Percentiles rank a stretch among this genome's conserved stretches.
phyloP scores from a whole-genome alignment of 2,113 vertebrate genomes.

The Geococcyx californianus region DNA sequence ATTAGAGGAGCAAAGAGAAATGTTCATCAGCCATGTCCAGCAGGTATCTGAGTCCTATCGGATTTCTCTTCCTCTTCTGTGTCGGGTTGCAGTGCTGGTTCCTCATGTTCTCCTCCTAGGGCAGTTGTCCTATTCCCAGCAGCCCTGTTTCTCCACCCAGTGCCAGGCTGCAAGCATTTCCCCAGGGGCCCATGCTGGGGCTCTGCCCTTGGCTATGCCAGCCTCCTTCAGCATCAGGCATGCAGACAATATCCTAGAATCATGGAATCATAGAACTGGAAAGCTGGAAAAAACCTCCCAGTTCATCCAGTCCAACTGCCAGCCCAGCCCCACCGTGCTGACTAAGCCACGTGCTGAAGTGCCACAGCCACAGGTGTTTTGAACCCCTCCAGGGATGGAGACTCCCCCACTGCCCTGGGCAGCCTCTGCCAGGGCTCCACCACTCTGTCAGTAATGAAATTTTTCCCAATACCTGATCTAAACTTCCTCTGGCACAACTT shows the following conservation, averaged over 20 bases:
- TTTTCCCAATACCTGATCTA: too few relatives aligned
- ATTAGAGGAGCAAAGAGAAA: neutral
- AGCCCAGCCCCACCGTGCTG: too few relatives aligned
- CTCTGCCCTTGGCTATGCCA: neutral
- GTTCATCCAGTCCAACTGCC: too few relatives aligned
- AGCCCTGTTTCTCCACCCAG: fast-evolving
- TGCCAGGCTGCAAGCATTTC: neutral
- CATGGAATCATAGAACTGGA: too few relatives aligned
- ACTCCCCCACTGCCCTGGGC: too few relatives aligned
- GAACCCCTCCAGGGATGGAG: too few relatives aligned
- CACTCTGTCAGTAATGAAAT: too few relatives aligned
- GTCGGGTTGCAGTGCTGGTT: neutral
- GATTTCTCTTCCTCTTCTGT: neutral
- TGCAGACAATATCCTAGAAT: fast-evolving
- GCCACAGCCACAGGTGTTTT: too few relatives aligned
- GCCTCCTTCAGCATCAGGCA: neutral
- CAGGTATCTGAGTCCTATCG: neutral
- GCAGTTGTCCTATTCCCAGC: neutral
- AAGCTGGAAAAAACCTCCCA: too few relatives aligned
- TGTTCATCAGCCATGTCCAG: neutral
- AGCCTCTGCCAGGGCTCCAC: too few relatives aligned
- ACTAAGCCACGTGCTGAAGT: too few relatives aligned
- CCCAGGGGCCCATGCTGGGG: neutral
- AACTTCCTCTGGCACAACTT: too few relatives aligned
- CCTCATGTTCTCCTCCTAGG: fast-evolving